Percentiles rank a stretch among this genome's conserved stretches.
These are phyloP conservation scores for Drosophila lowei DNA, from an alignment of 1,140 invertebrate genomes.

Conservation along the genomic window DNA sequence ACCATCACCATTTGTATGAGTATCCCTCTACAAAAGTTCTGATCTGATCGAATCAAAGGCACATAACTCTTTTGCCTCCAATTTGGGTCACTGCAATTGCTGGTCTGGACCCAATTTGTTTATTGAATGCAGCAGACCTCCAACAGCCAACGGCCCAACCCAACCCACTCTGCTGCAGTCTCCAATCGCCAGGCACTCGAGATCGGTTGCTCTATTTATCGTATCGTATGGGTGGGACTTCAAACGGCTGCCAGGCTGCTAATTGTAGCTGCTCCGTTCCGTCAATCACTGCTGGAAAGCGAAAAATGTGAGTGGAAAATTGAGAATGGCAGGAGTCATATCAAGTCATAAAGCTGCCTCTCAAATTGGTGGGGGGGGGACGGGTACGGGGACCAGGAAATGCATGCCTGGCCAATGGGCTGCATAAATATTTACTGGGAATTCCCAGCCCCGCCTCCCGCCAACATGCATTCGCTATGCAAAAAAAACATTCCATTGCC, in stretches of 20 bases:
- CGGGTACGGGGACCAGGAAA: conserved; percentile 1
- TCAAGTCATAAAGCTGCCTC: conserved; percentile 41
- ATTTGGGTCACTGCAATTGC: conserved; percentile 67
- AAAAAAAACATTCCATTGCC: neutral
- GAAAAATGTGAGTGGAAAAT: conserved; percentile 23
- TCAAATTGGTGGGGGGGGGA: neutral
- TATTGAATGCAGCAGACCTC: conserved; percentile 58
- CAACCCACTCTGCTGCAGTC: neutral
- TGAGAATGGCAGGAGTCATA: conserved; percentile 17
- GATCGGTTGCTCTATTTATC: conserved; percentile 60
- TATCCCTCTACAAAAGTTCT: conserved; percentile 3
- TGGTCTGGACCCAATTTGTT: conserved; percentile 62
- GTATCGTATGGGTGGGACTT: conserved; percentile 29
- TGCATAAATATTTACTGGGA: conserved; percentile 49
- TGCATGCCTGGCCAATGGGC: conserved; percentile 13
- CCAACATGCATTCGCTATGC: conserved; percentile 11
- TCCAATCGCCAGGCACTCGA: conserved; percentile 24
- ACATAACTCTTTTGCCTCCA: conserved; percentile 33
- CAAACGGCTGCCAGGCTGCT: conserved; percentile 33
- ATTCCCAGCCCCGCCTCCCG: neutral
- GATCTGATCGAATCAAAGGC: conserved; percentile 39
- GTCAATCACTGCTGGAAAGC: conserved; percentile 45
- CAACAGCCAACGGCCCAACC: neutral
- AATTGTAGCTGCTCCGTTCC: conserved; percentile 46
- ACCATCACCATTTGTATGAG: neutral